These are phyloP conservation scores for Heliconius charithonia DNA, from an alignment of 2,888 invertebrate genomes.

Conservation along the genomic window DNA sequence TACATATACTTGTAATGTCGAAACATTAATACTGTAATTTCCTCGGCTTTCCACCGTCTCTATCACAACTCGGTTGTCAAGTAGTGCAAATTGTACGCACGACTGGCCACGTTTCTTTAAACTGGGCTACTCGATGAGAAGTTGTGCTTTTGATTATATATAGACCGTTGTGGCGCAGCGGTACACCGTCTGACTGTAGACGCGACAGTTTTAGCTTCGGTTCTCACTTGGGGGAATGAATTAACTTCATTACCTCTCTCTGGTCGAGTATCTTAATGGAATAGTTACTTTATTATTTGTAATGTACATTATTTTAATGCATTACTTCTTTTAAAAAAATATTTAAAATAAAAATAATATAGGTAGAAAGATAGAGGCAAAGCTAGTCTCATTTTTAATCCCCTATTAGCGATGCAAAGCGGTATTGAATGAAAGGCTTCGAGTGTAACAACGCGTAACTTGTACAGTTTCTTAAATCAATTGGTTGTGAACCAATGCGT, in stretches of 20 bases:
- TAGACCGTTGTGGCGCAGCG: not conserved
- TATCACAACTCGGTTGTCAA: constrained; percentile 49
- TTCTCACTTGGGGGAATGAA: not conserved
- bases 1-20: constrained; percentile 29
- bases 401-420: constrained; percentile 6
- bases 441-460: constrained; percentile 19
- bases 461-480: constrained; percentile 30
- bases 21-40: constrained; percentile 43
- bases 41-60: constrained; percentile 46
- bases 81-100: constrained; percentile 67
- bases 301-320: not conserved
- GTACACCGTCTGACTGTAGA: not conserved
- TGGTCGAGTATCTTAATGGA: no score
- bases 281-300: no score
- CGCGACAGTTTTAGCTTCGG: not conserved
- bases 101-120: constrained; percentile 54
- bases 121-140: constrained; percentile 21
- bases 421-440: constrained; percentile 19
- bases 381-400: constrained; percentile 10
- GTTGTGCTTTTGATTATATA: constrained; percentile 5
- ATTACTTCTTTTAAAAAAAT: not conserved
- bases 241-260: not conserved
- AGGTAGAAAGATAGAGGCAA: not conserved
- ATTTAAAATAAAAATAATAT: not conserved
- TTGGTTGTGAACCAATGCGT: constrained; percentile 11